Percentiles rank a stretch among this genome's conserved stretches.
phyloP scores from a whole-genome alignment of 2,888 invertebrate genomes.

The Anticlea derivata region DNA sequence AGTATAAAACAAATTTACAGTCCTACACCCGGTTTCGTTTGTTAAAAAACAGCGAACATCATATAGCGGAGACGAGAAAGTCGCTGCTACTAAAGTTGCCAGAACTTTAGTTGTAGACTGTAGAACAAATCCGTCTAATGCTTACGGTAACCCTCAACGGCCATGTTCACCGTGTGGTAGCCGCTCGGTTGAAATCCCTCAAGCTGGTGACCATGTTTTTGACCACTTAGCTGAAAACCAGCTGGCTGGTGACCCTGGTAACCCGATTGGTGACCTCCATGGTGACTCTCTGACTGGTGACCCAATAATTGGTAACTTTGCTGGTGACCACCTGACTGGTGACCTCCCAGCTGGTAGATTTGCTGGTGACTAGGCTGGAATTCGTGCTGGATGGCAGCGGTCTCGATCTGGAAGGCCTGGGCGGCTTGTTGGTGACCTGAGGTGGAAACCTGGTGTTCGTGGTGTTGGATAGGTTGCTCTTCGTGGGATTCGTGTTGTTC shows the following conservation, averaged over 20 bases:
- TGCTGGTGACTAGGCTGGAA: conserved; percentile 3
- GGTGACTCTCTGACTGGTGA: neutral
- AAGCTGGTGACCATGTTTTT: conserved; percentile 1
- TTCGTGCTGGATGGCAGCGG: conserved; percentile 7
- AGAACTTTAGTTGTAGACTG: neutral
- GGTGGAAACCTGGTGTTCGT: neutral
- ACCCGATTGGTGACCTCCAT: neutral
- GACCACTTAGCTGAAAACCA: neutral
- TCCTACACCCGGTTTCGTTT: too few relatives aligned
- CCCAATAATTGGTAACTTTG: neutral
- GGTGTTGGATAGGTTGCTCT: conserved; percentile 5
- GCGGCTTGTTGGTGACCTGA: conserved; percentile 2
- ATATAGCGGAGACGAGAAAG: too few relatives aligned
- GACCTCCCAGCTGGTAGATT: neutral
- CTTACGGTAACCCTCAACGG: conserved; percentile 15
- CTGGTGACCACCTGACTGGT: conserved; percentile 5
- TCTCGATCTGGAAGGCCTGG: conserved; percentile 10
- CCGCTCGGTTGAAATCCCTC: conserved; percentile 7
- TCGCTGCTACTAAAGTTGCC: neutral
- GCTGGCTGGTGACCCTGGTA: conserved; percentile 3
- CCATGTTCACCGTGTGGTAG: conserved; percentile 1
- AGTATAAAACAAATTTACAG: too few relatives aligned
- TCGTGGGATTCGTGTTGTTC: conserved; percentile 6
- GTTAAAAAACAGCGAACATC: too few relatives aligned
- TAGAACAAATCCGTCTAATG: neutral